Evolutionary conservation across 2,888 invertebrate species (phyloP).

Genomic region (Odontothrips loti): DNA sequence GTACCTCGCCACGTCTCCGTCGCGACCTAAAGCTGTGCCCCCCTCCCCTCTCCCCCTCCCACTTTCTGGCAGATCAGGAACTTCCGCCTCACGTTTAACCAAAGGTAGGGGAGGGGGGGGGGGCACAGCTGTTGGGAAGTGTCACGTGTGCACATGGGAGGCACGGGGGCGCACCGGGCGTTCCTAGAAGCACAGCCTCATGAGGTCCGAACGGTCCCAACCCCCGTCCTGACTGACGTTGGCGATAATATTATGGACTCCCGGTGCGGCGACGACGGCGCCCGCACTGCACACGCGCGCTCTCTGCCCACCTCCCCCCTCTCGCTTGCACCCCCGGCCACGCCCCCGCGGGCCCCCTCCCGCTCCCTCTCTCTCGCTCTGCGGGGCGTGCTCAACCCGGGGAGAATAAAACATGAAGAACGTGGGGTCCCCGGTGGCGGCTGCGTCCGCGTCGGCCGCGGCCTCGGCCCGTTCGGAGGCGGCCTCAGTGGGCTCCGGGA

Average conservation of each 20-base stretch:
- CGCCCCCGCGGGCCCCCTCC: not conserved
- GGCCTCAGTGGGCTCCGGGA: not conserved
- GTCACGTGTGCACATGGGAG: no score
- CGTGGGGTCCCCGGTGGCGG: slow-evolving; percentile 5
- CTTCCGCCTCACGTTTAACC: not conserved
- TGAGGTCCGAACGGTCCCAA: no score
- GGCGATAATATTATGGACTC: not conserved
- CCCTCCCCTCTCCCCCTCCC: no score
- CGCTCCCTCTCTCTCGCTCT: not conserved
- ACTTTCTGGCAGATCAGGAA: not conserved
- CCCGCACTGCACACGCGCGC: not conserved
- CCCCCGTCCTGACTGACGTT: no score
- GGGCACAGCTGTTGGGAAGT: not conserved
- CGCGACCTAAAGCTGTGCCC: no score
- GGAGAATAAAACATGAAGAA: slow-evolving; percentile 26
- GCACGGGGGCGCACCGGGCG: no score
- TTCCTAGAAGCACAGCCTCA: no score
- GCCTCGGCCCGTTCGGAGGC: not conserved
- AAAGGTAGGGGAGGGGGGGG: not conserved
- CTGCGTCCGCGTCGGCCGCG: not conserved
- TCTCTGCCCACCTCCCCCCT: not conserved
- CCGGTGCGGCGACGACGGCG: not conserved
- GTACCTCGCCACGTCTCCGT: no score
- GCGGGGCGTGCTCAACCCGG: slow-evolving; percentile 9
- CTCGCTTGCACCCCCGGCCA: not conserved